These are phyloP conservation scores for Hydrozoanthus gracilis DNA, from an alignment of 92 coral and sea anemone species.

Conservation along the genomic window DNA sequence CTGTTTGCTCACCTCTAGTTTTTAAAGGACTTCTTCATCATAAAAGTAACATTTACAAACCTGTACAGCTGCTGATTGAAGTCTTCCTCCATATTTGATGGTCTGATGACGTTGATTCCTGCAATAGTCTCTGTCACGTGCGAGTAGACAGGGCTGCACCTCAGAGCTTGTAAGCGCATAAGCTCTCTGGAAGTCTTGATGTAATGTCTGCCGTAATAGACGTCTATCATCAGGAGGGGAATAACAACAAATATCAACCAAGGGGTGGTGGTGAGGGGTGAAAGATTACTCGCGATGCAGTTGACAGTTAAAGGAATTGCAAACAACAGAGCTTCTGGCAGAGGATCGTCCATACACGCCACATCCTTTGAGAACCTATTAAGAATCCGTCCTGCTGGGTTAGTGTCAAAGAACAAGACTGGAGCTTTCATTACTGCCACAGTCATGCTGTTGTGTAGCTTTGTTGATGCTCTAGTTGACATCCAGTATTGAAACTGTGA, in stretches of 20 bases:
- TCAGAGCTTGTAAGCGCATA: conserved; percentile 2
- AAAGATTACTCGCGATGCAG: background rate
- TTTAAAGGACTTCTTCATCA: background rate
- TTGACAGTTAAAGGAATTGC: background rate
- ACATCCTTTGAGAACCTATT: conserved; percentile 19
- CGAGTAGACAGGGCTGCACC: conserved; percentile 28
- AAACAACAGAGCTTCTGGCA: background rate
- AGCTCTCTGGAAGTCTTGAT: conserved; percentile 27
- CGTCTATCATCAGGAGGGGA: background rate
- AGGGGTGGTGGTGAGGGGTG: background rate
- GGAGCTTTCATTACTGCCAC: conserved; percentile 17
- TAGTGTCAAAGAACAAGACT: conserved; percentile 13
- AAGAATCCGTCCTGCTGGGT: conserved; percentile 30
- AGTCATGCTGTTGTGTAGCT: conserved; percentile 15
- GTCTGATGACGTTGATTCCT: conserved; percentile 4
- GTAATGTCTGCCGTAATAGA: conserved; percentile 11
- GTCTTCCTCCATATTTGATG: conserved; percentile 11
- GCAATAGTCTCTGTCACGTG: conserved; percentile 21
- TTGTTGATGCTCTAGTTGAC: background rate
- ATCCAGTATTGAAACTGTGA: background rate
- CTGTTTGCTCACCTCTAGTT: background rate
- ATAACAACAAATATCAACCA: background rate
- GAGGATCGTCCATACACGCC: conserved; percentile 16
- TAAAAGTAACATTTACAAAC: background rate
- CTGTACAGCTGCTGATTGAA: background rate